Conservation (phyloP, 1,140 invertebrate species). For the Hylaeus volcanicus region DNA sequence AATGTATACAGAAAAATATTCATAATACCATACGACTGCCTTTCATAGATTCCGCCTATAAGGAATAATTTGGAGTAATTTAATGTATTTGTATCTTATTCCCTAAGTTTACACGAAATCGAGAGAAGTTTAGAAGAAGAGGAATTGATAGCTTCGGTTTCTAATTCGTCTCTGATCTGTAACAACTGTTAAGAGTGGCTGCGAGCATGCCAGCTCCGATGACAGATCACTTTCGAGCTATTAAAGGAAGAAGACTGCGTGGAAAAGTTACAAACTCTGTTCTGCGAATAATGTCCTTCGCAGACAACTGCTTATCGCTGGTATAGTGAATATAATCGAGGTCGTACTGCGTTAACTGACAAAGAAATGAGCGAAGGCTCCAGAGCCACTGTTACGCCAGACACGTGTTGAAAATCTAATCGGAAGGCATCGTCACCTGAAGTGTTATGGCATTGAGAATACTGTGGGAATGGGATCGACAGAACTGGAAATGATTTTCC, state of each 20-base stretch:
- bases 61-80: too few relatives aligned
- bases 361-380: neutral
- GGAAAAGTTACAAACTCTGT: neutral
- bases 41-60: too few relatives aligned
- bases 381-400: neutral
- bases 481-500: neutral
- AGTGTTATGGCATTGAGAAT: neutral
- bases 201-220: neutral
- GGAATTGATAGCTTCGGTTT: too few relatives aligned
- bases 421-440: neutral
- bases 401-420: neutral
- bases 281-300: slow-evolving; percentile 4
- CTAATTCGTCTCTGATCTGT: neutral
- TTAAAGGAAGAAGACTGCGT: neutral
- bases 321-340: slow-evolving; percentile 19
- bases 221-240: neutral
- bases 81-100: too few relatives aligned
- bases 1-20: too few relatives aligned
- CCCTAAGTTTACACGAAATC: too few relatives aligned
- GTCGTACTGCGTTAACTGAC: slow-evolving; percentile 4
- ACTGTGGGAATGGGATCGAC: neutral
- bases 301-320: slow-evolving; percentile 3
- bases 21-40: too few relatives aligned
- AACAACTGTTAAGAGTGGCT: neutral
- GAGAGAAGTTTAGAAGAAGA: too few relatives aligned